A percentile compares a stretch with the other conserved stretches of the same genome.
Conservation (phyloP, 2,797 vertebrate genomes). For the Enteromius treurensis region DNA sequence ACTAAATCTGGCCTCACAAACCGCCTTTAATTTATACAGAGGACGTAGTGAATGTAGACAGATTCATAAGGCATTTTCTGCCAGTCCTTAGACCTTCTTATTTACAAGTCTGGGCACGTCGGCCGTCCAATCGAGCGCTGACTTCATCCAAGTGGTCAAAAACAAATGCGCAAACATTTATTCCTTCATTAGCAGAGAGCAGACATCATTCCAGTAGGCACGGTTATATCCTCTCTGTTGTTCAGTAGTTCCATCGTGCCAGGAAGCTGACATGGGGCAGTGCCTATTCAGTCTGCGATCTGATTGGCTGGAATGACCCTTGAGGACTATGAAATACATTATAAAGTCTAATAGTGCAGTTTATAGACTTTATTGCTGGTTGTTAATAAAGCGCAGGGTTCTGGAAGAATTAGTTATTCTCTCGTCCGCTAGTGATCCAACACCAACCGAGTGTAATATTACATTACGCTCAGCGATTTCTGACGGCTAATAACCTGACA, state of each 20-base stretch:
- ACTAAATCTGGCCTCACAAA: slow-evolving; percentile 45
- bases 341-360: slow-evolving; percentile 81
- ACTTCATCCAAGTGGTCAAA: slow-evolving; percentile 69
- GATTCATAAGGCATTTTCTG: slow-evolving; percentile 35
- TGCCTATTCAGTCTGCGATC: slow-evolving; percentile 70
- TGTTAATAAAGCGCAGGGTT: slow-evolving; percentile 75
- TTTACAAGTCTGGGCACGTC: slow-evolving; percentile 66
- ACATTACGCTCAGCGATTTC: slow-evolving; percentile 62
- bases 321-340: slow-evolving; percentile 78
- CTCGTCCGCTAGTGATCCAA: slow-evolving; percentile 67
- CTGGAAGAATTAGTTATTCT: slow-evolving; percentile 74
- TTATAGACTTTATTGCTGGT: slow-evolving; percentile 81
- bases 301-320: slow-evolving; percentile 78
- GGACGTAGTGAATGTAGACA: slow-evolving; percentile 27
- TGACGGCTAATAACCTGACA: slow-evolving; percentile 68
- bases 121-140: slow-evolving; percentile 65
- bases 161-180: slow-evolving; percentile 79
- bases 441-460: slow-evolving; percentile 65
- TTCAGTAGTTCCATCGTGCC: slow-evolving; percentile 67
- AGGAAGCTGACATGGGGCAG: slow-evolving; percentile 79
- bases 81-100: slow-evolving; percentile 28
- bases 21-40: slow-evolving; percentile 19
- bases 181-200: slow-evolving; percentile 77
- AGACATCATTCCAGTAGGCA: slow-evolving; percentile 69
- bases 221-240: slow-evolving; percentile 73